Evolutionary conservation across 2,113 vertebrate genomes (phyloP).

Genomic region (Spilogale gracilis): DNA sequence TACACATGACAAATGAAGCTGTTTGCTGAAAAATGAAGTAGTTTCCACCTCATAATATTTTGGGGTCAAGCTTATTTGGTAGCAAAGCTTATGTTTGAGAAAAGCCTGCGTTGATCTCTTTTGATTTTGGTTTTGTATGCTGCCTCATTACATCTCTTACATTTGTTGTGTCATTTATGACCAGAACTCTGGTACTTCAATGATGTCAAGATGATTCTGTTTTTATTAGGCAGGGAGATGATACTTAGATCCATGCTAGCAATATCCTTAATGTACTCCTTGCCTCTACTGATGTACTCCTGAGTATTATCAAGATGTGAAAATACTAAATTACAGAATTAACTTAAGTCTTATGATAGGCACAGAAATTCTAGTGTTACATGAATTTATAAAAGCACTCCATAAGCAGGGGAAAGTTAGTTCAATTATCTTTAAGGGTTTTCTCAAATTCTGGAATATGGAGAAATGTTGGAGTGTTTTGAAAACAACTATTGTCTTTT

Average conservation of each 20-base stretch:
- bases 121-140: not conserved
- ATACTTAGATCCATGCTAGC: not conserved
- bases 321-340: not conserved
- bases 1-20: constrained; percentile 43
- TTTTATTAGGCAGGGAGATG: not conserved
- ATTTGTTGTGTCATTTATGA: constrained; percentile 23
- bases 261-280: not conserved
- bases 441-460: not conserved
- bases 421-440: not conserved
- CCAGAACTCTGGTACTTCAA: not conserved
- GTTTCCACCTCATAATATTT: not conserved
- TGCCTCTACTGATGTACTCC: not conserved
- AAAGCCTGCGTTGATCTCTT: not conserved
- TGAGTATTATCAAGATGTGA: not conserved
- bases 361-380: not conserved
- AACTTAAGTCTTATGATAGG: not conserved
- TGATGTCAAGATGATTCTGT: not conserved
- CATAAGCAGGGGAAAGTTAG: not conserved
- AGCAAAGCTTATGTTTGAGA: constrained; percentile 20
- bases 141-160: not conserved
- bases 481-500: not conserved
- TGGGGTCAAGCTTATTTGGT: constrained; percentile 6
- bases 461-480: constrained; percentile 35
- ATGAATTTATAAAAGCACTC: constrained; percentile 19
- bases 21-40: constrained; percentile 57